Evolutionary conservation across 2,888 invertebrate genomes (phyloP).

Genomic region (Doris montereyensis): DNA sequence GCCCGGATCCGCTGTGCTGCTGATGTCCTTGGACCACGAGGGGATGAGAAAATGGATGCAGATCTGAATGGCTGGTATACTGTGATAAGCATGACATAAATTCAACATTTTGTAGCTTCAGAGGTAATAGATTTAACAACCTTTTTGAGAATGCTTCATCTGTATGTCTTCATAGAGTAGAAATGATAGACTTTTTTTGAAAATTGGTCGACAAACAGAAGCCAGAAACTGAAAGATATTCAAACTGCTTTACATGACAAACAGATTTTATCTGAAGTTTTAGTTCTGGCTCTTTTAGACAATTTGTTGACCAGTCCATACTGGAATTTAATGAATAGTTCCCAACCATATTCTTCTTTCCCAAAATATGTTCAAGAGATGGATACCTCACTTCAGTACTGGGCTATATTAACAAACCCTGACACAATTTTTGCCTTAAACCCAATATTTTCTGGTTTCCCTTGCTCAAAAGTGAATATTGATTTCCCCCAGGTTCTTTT

Average conservation of each 20-base stretch:
- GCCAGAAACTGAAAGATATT: not conserved
- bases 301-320: not conserved
- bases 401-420: no score
- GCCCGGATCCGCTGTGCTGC: not conserved
- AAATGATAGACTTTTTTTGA: not conserved
- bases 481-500: no score
- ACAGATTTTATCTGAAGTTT: not conserved
- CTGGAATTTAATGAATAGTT: no score
- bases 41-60: conserved; percentile 1
- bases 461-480: no score
- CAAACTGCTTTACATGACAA: not conserved
- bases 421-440: no score
- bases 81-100: not conserved
- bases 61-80: not conserved
- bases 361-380: no score
- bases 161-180: not conserved
- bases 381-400: no score
- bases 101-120: not conserved
- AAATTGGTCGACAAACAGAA: not conserved
- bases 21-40: not conserved
- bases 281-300: not conserved
- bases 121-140: conserved; percentile 7
- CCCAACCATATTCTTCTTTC: no score
- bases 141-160: conserved; percentile 5
- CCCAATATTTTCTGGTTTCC: no score